These are phyloP conservation scores for Pachypanchax playfairii DNA, from an alignment of 2,113 vertebrate genomes.

Conservation along the genomic window DNA sequence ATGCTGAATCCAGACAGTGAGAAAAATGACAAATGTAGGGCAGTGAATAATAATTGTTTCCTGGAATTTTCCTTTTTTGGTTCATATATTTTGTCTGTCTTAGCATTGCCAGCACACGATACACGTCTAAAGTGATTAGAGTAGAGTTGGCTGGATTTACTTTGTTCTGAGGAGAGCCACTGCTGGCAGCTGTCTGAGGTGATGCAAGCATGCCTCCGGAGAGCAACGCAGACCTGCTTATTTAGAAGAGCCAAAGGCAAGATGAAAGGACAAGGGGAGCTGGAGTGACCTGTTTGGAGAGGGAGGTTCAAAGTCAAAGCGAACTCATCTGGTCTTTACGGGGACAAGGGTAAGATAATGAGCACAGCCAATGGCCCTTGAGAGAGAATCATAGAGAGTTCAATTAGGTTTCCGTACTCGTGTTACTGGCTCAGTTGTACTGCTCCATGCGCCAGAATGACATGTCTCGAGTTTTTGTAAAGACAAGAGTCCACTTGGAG, in stretches of 20 bases:
- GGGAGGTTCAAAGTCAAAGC: constrained; percentile 69
- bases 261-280: constrained; percentile 69
- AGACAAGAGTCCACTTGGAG: constrained; percentile 37
- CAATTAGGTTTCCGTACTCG: constrained; percentile 59
- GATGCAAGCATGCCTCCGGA: constrained; percentile 63
- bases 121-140: constrained; percentile 58
- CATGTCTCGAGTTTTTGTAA: constrained; percentile 45
- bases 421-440: constrained; percentile 52
- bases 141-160: constrained; percentile 42
- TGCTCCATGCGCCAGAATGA: constrained; percentile 33
- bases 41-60: constrained; percentile 2
- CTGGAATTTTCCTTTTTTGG: constrained; percentile 1
- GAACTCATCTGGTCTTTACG: constrained; percentile 62
- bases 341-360: constrained; percentile 72
- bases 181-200: constrained; percentile 61
- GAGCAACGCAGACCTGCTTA: constrained; percentile 49
- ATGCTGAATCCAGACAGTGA: background rate
- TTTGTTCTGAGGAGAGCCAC: constrained; percentile 49
- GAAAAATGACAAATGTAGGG: constrained; percentile 10
- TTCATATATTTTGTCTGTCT: constrained; percentile 14
- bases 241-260: constrained; percentile 67
- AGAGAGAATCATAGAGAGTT: constrained; percentile 70
- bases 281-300: constrained; percentile 66
- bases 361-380: constrained; percentile 60
- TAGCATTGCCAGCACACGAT: constrained; percentile 18